Base-by-base conservation (phyloP, 2,113 vertebrate genomes). In the Morone chrysops region DNA sequence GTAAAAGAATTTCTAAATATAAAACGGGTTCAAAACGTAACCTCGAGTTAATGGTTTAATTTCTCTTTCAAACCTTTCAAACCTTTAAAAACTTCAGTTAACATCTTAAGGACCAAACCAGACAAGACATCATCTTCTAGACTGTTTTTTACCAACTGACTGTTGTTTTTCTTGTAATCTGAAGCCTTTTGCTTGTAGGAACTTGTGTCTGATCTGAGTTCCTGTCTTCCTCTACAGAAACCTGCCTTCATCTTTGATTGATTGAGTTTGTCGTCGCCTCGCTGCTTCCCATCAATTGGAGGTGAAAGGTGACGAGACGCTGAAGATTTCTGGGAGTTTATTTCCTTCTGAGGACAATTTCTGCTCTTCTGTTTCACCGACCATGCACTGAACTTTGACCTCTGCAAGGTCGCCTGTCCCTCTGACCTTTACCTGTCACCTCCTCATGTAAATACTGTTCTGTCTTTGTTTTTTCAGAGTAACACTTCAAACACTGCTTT, bases 171-270 rank as follows among this genome's bases (percentile, higher is more conserved):
- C 31, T 31, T 31, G 31, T 31, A 31, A 2, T 31, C 31, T 31
- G 31, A 31, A 31, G 31, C 31, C 31, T 31, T 31, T 31, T 31
- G 31, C 31, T 31, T 31, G 31, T 31, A 31, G 31, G 31, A 31
- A 31, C 31, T 31, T 2, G 31, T 31, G 31, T 31, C 31, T 31
- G 31, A 31, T 31, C 31, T 31, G 31, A 1, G 31, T 31, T 31
- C 25, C 38, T 73, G n/a, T 7, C 38, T 54, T 3, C 71, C 20
- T 69, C 81, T 22, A 25, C 85, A 90, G 91, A 62, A 86, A 50
- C 51, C 47, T 74, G 83, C 86, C 87, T 90, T 86, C 5, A 18
- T 75, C 75, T 83, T n/a, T 22, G 77, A 77, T 22, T 45, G 1
- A 16, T 7, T 25, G 73, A 85, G 1, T 36, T 14, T 41, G 18